Percentiles rank a stretch among this genome's conserved stretches.
These are phyloP conservation scores for Gryllus bimaculatus DNA, from an alignment of 1,140 invertebrate genomes.

Conservation along the genomic window DNA sequence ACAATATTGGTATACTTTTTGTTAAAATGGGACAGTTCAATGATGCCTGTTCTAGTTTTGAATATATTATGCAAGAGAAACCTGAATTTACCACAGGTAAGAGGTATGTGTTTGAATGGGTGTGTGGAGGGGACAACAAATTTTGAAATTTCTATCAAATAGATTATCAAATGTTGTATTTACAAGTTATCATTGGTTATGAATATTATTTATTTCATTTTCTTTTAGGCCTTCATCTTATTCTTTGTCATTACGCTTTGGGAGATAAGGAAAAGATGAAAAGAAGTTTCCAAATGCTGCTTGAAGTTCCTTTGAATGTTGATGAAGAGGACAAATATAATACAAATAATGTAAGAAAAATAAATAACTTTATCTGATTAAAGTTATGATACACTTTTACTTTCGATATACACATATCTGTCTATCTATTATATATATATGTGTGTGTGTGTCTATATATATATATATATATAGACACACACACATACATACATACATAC, in stretches of 20 bases:
- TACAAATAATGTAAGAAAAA: background rate
- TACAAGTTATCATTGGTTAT: background rate
- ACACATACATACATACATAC: too few relatives aligned
- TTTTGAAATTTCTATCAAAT: background rate
- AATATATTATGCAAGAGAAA: constrained; percentile 95
- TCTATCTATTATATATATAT: too few relatives aligned
- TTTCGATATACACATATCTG: too few relatives aligned
- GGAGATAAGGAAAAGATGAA: constrained; percentile 93
- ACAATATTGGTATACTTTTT: constrained; percentile 94
- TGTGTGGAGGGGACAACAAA: background rate
- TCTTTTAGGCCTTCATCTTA: constrained; percentile 67
- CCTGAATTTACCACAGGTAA: constrained; percentile 71
- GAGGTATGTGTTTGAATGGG: background rate
- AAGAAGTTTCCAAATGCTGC: constrained; percentile 77
- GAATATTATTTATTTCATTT: background rate
- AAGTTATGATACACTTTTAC: background rate
- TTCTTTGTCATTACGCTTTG: constrained; percentile 87
- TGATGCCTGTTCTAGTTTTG: constrained; percentile 92
- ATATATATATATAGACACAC: too few relatives aligned
- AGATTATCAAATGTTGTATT: background rate
- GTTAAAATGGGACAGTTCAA: constrained; percentile 92
- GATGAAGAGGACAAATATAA: constrained; percentile 66
- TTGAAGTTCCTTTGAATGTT: constrained; percentile 76
- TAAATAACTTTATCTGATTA: background rate
- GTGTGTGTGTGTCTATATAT: too few relatives aligned